Conservation (phyloP, 2,113 vertebrate genomes). For the Otus sunia region DNA sequence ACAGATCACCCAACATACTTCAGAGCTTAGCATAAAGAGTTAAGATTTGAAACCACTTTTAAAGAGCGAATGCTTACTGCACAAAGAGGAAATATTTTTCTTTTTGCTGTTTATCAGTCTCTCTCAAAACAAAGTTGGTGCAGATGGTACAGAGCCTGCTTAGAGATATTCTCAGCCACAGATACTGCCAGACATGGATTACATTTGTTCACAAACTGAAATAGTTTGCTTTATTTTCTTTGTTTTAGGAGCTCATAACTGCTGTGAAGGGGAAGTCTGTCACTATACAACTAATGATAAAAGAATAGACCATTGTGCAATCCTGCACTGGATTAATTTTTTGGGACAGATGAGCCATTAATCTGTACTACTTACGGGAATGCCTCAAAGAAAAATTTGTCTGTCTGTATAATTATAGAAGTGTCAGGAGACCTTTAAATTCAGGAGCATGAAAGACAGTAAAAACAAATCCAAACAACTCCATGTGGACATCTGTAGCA, state of each 20-base stretch:
- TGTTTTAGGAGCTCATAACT: not conserved
- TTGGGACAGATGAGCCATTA: not conserved
- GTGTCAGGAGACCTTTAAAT: not conserved
- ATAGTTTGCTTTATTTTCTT: not conserved
- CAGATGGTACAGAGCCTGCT: not conserved
- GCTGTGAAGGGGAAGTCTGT: not conserved
- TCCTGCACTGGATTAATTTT: not conserved
- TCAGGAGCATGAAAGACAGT: not conserved
- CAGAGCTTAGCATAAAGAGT: not conserved
- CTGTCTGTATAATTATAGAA: not conserved
- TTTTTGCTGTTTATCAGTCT: not conserved
- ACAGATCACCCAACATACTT: not conserved
- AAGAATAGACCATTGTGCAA: not conserved
- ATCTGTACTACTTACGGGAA: not conserved
- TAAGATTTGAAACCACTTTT: not conserved
- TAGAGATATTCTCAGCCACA: not conserved
- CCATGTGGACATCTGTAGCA: not conserved
- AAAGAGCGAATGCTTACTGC: not conserved
- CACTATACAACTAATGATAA: not conserved
- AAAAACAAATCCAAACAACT: not conserved
- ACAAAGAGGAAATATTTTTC: not conserved
- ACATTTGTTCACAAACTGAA: not conserved
- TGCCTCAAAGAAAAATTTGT: not conserved
- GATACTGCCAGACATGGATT: not conserved
- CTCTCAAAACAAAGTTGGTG: not conserved